A percentile compares a stretch with the other conserved stretches of the same genome.
Evolutionary conservation across 1,140 invertebrate genomes (phyloP).

Genomic region (Danaus melanippus): DNA sequence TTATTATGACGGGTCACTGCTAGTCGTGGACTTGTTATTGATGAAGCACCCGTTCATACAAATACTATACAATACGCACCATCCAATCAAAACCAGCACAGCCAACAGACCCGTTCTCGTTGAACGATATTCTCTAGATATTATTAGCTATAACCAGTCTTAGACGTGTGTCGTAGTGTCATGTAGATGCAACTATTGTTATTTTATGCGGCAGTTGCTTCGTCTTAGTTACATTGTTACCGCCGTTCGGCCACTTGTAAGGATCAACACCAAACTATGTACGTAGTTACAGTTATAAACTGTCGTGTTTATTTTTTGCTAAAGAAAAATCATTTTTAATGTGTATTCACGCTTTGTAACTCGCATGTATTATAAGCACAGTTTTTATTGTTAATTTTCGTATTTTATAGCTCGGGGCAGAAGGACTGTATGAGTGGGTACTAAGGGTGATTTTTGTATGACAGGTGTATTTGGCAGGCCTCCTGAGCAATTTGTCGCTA

Average conservation of each 20-base stretch:
- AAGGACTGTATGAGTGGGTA: slow-evolving; percentile 32
- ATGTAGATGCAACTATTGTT: slow-evolving; percentile 1
- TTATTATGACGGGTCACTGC: slow-evolving; percentile 11
- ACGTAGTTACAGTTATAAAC: slow-evolving; percentile 27
- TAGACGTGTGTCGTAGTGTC: too few relatives aligned
- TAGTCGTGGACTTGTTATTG: slow-evolving; percentile 23
- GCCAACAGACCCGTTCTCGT: slow-evolving; percentile 20
- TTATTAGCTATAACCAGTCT: slow-evolving; percentile 35
- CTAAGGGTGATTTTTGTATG: slow-evolving; percentile 28
- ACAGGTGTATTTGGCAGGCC: slow-evolving; percentile 37
- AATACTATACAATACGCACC: not conserved
- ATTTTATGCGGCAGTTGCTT: slow-evolving; percentile 33
- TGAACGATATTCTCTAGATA: slow-evolving; percentile 57
- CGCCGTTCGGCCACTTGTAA: slow-evolving; percentile 52
- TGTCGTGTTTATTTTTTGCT: slow-evolving; percentile 5
- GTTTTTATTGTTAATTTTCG: slow-evolving; percentile 50
- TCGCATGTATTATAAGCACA: slow-evolving; percentile 55
- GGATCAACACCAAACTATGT: slow-evolving; percentile 55
- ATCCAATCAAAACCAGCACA: too few relatives aligned
- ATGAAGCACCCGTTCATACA: not conserved
- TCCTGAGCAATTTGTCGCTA: slow-evolving; percentile 57
- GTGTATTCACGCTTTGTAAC: slow-evolving; percentile 22
- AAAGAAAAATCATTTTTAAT: slow-evolving; percentile 8
- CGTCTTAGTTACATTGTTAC: slow-evolving; percentile 44
- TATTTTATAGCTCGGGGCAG: slow-evolving; percentile 55